Conservation (phyloP, 2,113 vertebrate species). For the Myrmecobius fasciatus region DNA sequence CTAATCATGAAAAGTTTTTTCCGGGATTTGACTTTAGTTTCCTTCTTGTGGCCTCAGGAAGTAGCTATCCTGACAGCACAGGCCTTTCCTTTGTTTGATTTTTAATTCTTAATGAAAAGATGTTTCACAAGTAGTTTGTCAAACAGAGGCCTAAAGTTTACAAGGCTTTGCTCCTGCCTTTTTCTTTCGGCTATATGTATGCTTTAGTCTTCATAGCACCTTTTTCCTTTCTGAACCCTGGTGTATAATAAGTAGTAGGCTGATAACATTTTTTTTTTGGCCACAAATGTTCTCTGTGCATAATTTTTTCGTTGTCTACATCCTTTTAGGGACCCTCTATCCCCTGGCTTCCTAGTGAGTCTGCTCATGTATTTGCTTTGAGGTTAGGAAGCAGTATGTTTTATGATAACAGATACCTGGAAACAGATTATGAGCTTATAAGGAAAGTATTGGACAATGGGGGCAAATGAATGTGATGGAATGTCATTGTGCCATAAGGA, state of each 20-base stretch:
- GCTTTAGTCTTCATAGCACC: background rate
- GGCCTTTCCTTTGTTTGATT: background rate
- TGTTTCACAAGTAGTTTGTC: background rate
- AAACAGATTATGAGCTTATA: background rate
- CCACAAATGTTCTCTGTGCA: background rate
- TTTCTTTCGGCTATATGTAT: background rate
- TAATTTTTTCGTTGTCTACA: constrained; percentile 7
- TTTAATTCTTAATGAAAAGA: background rate
- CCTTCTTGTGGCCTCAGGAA: background rate
- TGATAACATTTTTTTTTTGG: background rate
- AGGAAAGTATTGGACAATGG: background rate
- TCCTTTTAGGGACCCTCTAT: background rate
- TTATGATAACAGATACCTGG: constrained; percentile 29
- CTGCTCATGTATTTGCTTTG: background rate
- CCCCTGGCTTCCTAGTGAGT: background rate
- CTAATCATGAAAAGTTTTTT: background rate
- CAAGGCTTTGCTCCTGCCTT: background rate
- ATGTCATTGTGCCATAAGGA: background rate
- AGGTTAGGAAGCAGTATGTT: constrained; percentile 13
- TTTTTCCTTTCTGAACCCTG: background rate
- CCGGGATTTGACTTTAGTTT: constrained; percentile 23
- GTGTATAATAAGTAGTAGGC: background rate
- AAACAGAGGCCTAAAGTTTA: background rate
- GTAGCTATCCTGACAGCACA: background rate
- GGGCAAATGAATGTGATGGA: background rate